phyloP scores from a whole-genome alignment of 1,140 invertebrate genomes.

The Odontomachus brunneus region DNA sequence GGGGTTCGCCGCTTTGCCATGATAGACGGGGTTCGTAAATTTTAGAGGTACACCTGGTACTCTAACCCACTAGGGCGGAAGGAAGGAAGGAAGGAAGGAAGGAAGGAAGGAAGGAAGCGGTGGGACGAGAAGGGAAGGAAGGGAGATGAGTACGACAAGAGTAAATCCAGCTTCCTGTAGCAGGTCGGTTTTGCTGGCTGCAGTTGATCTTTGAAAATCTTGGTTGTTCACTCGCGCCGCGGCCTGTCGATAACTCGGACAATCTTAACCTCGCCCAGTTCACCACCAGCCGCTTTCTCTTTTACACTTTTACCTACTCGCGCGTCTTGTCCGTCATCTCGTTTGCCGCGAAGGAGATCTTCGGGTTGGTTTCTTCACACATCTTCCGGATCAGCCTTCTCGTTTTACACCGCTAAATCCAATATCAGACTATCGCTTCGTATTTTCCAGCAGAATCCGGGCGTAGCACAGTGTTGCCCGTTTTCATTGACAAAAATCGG shows the following conservation, averaged over 20 bases:
- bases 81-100: constrained; percentile 25
- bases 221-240: constrained; percentile 71
- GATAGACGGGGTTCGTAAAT: constrained; percentile 64
- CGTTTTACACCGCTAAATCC: constrained; percentile 71
- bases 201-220: constrained; percentile 49
- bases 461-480: too few species aligned
- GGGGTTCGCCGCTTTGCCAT: constrained; percentile 25
- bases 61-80: background rate
- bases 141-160: constrained; percentile 32
- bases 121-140: background rate
- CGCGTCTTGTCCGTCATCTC: constrained; percentile 64
- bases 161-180: constrained; percentile 49
- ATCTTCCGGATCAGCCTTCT: constrained; percentile 53
- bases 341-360: constrained; percentile 52
- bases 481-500: too few species aligned
- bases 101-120: background rate
- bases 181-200: constrained; percentile 31
- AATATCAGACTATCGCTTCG: constrained; percentile 68
- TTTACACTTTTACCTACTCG: constrained; percentile 53
- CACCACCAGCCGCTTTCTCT: constrained; percentile 51
- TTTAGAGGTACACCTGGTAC: constrained; percentile 44
- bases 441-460: constrained; percentile 52
- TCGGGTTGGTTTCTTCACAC: constrained; percentile 43
- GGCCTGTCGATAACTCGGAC: constrained; percentile 66
- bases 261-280: constrained; percentile 35